A percentile compares a stretch with the other conserved stretches of the same genome.
These are phyloP conservation scores for Coenonympha glycerion DNA, from an alignment of 2,888 invertebrate genomes.

Conservation along the genomic window DNA sequence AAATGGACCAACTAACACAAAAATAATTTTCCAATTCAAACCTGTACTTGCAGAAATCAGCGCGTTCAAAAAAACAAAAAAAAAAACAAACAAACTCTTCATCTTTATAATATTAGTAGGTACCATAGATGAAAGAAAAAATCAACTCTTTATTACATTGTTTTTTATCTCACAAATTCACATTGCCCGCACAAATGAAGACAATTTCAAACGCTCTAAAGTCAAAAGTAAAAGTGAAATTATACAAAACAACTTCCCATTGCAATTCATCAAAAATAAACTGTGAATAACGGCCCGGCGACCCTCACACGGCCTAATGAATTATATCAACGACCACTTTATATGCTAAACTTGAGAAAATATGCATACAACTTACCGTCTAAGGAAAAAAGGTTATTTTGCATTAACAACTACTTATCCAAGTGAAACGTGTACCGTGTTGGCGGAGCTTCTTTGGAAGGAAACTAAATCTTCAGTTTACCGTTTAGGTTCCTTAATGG, in stretches of 20 bases:
- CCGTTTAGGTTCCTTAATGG: slow-evolving; percentile 67
- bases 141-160: too few species aligned
- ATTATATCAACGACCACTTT: slow-evolving; percentile 33
- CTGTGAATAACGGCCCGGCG: slow-evolving; percentile 40
- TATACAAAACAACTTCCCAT: slow-evolving; percentile 43
- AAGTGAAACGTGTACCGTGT: slow-evolving; percentile 20
- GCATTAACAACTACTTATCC: background rate
- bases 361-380: background rate
- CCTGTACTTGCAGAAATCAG: too few species aligned
- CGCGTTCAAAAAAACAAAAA: too few species aligned
- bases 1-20: too few species aligned
- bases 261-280: slow-evolving; percentile 49
- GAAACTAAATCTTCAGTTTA: slow-evolving; percentile 63
- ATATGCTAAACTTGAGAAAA: slow-evolving; percentile 10
- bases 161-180: background rate
- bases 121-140: too few species aligned
- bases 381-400: slow-evolving; percentile 19
- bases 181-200: background rate
- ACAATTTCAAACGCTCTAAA: slow-evolving; percentile 1
- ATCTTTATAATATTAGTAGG: too few species aligned
- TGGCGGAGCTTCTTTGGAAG: slow-evolving; percentile 42
- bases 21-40: too few species aligned
- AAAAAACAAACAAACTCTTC: too few species aligned
- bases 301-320: slow-evolving; percentile 36
- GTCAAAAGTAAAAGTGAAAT: slow-evolving; percentile 29